These are phyloP conservation scores for Idaea straminata DNA, from an alignment of 2,888 invertebrate genomes.

Conservation along the genomic window DNA sequence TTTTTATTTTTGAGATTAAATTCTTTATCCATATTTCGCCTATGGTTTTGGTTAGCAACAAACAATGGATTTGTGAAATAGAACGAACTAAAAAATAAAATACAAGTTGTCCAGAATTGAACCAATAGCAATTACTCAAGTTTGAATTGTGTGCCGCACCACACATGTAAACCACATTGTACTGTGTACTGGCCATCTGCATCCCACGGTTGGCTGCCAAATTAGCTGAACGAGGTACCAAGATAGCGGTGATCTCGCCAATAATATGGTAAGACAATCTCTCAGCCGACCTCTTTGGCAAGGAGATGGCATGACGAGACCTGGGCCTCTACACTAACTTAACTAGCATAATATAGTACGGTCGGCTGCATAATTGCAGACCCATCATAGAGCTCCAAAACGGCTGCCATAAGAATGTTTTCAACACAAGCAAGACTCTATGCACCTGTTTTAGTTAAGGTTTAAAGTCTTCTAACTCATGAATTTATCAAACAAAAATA, in stretches of 20 bases:
- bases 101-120: not conserved
- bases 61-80: not conserved
- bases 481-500: no score
- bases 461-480: no score
- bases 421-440: no score
- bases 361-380: no score
- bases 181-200: not conserved
- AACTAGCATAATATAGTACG: no score
- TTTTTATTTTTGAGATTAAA: not conserved
- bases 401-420: no score
- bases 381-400: no score
- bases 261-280: not conserved
- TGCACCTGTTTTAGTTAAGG: no score
- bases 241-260: not conserved
- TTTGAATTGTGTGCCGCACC: not conserved
- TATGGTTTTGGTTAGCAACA: not conserved
- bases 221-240: not conserved
- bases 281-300: not conserved
- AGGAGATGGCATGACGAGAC: not conserved
- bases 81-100: not conserved
- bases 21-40: not conserved
- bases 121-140: conserved; percentile 1
- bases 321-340: not conserved
- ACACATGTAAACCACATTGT: not conserved
- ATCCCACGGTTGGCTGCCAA: not conserved